Evolutionary conservation across 53 echinoderm and acorn worm genomes (phyloP), one percentile per base, ranked within the genome.

Genomic region (Actinopyga echinites): DNA sequence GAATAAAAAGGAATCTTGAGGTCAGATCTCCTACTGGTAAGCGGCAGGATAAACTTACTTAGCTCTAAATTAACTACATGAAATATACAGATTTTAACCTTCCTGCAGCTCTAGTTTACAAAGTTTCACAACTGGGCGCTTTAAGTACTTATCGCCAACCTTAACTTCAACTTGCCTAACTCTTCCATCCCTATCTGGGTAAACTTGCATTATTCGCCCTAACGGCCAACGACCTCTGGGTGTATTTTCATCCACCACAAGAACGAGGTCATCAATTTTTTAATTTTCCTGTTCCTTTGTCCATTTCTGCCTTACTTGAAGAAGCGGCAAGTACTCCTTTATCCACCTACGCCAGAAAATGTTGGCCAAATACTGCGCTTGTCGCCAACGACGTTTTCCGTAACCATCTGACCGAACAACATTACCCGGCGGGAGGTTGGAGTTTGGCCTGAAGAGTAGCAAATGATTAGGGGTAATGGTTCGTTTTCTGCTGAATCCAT

Each of bases 241-340:
- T 69, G 35, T 31, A 31, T 26, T 44, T 11, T 85, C 84, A 64
- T 82, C 79, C 5, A 40, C 79, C 23, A 83, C 30, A 8, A 91
- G 56, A 3, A 91, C 91, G 33, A 87, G 30, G 82, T 90, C 87
- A n/a, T 44, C 35, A 6, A 86, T 59, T 49, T 38, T 38, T 28
- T 83, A 52, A 37, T 74, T 92, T 82, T 55, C 77, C 15, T 44
- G 63, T 23, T 82, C 65, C 25, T 63, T 57, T 1, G 49, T 42
- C 92, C 92, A 92, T 57, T 79, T 89, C 35, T 85, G 86, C 6
- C 86, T 31, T 6, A 30, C 17, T 71, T 89, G 86, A 8, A 93
- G 44, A 11, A 84, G 65, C n/a, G 93, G 93, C n/a, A 90, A 58
- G 75, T 93, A 93, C 33, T 90, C 85, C 35, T 80, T 74, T 3